phyloP scores from a whole-genome alignment of 2,888 invertebrate species.

The Temnothorax ravouxi region DNA sequence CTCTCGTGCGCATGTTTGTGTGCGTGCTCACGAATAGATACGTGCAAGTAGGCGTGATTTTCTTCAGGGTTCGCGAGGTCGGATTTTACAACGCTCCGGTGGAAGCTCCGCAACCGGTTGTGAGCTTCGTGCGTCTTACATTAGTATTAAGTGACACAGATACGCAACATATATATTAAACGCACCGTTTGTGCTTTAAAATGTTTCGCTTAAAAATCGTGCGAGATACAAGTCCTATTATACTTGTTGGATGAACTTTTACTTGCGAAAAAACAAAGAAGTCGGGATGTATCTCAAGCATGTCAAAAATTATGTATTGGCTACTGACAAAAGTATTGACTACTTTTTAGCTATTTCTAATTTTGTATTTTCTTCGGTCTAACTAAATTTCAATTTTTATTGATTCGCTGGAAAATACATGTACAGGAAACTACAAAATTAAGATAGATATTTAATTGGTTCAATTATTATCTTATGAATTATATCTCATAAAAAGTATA shows the following conservation, averaged over 20 bases:
- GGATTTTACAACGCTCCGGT: background rate
- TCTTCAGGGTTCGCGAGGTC: constrained; percentile 18
- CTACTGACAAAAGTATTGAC: background rate
- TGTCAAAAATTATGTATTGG: background rate
- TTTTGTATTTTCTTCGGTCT: background rate
- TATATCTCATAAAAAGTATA: background rate
- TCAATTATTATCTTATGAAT: constrained; percentile 1
- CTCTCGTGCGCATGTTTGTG: background rate
- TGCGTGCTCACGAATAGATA: constrained; percentile 12
- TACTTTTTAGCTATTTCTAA: background rate
- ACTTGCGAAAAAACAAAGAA: background rate
- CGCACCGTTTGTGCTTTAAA: background rate
- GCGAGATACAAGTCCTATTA: background rate
- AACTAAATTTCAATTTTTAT: constrained; percentile 10
- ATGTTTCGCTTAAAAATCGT: background rate
- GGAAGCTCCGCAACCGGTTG: background rate
- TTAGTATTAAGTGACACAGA: constrained; percentile 9
- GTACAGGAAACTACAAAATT: background rate
- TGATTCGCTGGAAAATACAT: background rate
- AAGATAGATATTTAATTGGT: background rate
- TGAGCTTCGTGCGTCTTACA: background rate
- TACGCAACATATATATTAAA: background rate
- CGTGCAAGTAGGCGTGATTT: constrained; percentile 36
- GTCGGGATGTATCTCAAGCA: background rate
- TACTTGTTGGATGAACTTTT: background rate